These are phyloP conservation scores for Phymanthus crucifer DNA, from an alignment of 92 coral and sea anemone genomes.

Conservation along the genomic window DNA sequence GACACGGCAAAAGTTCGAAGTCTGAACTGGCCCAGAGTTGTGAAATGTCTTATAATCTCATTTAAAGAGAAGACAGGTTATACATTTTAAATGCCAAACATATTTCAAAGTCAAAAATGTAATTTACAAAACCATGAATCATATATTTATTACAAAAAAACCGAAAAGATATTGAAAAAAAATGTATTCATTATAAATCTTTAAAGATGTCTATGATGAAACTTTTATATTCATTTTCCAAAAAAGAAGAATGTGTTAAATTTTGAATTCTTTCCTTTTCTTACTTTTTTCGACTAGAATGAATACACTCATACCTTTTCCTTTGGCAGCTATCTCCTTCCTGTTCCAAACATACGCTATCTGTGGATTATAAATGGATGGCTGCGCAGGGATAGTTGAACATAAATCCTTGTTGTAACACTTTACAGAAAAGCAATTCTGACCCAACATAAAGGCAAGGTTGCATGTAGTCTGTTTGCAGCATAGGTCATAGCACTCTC, in stretches of 20 bases:
- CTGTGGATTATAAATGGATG: conserved; percentile 97
- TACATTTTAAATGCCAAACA: no score
- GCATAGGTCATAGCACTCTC: conserved; percentile 93
- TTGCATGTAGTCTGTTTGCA: conserved; percentile 86
- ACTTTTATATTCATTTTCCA: no score
- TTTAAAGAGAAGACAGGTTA: no score
- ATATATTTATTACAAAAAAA: no score
- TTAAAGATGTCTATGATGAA: no score
- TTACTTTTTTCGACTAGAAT: background rate
- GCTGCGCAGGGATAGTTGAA: conserved; percentile 93
- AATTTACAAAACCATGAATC: no score
- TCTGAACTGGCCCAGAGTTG: no score
- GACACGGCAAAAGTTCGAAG: no score
- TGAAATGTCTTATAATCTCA: no score
- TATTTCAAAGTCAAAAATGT: no score
- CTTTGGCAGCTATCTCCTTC: conserved; percentile 41
- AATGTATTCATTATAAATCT: no score
- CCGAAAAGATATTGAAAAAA: no score
- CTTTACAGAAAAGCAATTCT: conserved; percentile 95
- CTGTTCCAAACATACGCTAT: conserved; percentile 90
- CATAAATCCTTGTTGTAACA: conserved; percentile 86
- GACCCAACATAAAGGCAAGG: conserved; percentile 97
- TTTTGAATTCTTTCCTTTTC: background rate
- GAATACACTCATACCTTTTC: background rate
- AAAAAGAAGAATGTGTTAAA: background rate